Percentiles rank a stretch among this genome's conserved stretches.
Evolutionary conservation across 2,888 invertebrate genomes (phyloP).

Genomic region (Anorthoa munda): DNA sequence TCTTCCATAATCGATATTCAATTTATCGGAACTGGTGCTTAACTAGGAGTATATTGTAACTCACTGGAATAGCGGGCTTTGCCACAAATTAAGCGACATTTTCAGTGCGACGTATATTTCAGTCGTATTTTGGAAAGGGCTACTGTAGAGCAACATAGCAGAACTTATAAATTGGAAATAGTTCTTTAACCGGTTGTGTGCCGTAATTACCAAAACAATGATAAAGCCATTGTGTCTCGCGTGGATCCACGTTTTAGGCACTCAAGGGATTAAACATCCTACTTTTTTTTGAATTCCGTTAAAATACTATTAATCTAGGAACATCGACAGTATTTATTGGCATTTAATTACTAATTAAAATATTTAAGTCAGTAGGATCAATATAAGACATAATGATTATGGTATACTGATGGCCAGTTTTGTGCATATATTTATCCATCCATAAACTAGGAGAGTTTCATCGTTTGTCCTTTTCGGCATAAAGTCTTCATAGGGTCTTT

Average conservation of each 20-base stretch:
- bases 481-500: too few relatives aligned
- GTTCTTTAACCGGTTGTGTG: not conserved
- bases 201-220: too few relatives aligned
- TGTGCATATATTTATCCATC: too few relatives aligned
- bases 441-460: not conserved
- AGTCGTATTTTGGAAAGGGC: not conserved
- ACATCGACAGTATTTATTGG: not conserved
- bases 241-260: too few relatives aligned
- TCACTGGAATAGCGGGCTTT: constrained; percentile 25
- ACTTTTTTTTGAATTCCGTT: too few relatives aligned
- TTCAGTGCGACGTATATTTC: not conserved
- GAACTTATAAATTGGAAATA: not conserved
- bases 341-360: not conserved
- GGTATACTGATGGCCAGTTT: not conserved
- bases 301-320: not conserved
- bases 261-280: too few relatives aligned
- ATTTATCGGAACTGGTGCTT: constrained; percentile 50
- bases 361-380: not conserved
- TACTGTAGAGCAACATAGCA: not conserved
- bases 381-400: too few relatives aligned
- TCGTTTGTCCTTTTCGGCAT: not conserved
- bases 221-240: too few relatives aligned
- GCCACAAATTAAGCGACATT: constrained; percentile 22
- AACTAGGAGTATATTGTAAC: constrained; percentile 22
- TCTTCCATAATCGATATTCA: constrained; percentile 61